Conservation (phyloP, 2,888 invertebrate species). For the Sclerodermus sp. region DNA sequence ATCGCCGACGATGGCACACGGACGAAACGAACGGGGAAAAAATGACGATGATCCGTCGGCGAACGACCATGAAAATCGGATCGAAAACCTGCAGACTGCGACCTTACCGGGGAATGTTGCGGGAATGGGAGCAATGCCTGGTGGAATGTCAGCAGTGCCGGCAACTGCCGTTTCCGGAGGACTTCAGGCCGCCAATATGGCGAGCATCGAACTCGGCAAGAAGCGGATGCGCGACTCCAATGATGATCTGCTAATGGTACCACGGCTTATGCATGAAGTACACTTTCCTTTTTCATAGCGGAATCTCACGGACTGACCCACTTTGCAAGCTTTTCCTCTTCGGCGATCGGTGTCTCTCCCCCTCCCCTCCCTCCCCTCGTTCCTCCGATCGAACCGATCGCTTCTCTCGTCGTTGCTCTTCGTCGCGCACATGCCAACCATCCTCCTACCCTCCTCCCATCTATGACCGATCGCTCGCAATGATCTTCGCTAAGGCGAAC, state of each 20-base stretch:
- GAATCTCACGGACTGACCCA: constrained; percentile 2
- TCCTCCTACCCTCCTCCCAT: no score
- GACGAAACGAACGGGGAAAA: constrained; percentile 20
- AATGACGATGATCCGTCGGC: constrained; percentile 12
- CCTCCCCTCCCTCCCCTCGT: no score
- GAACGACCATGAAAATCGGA: constrained; percentile 5
- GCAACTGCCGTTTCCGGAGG: constrained; percentile 63
- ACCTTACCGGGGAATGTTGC: constrained; percentile 50
- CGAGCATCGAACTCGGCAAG: constrained; percentile 87
- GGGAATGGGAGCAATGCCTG: constrained; percentile 52
- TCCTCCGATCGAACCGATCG: no score
- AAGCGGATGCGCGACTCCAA: constrained; percentile 89
- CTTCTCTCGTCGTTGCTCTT: no score
- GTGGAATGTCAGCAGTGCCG: constrained; percentile 53
- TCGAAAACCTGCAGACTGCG: constrained; percentile 45
- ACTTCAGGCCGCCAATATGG: constrained; percentile 70
- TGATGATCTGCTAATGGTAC: constrained; percentile 95
- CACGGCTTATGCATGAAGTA: constrained; percentile 61
- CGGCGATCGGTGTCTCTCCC: no score
- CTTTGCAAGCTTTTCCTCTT: no score
- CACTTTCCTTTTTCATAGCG: constrained; percentile 43
- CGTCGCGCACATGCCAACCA: no score
- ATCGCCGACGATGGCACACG: background rate
- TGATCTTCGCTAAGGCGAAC: no score
- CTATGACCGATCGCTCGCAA: no score